Evolutionary conservation across 2,113 vertebrate genomes (phyloP), one percentile per base, ranked within the genome.

Genomic region (Tragelaphus scriptus): DNA sequence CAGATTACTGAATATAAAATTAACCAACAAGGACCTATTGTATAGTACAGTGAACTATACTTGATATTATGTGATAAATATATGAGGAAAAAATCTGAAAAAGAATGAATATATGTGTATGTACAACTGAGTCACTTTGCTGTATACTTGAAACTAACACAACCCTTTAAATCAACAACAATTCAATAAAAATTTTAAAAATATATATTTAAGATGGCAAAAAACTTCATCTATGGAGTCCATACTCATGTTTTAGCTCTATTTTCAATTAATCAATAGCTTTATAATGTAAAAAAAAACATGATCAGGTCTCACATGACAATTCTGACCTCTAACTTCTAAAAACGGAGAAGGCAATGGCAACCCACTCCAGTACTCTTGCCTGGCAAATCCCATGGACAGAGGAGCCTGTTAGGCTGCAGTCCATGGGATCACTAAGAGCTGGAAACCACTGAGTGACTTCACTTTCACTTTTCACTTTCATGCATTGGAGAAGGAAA

Each of bases 401-500:
- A 49, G 49, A 49, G 11, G 10, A 12, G 49, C 49, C 49, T 49
- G 49, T 10, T 49, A 11, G 47, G 49, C 49, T 49, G 49, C 49
- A 49, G 49, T 49, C 49, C 11, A 12, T 49, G 49, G 49, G 49
- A 11, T 49, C 49, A 2, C 49, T 49, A 49, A 49, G 49, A 49
- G 49, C 0, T 0, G 49, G 49, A 49, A 10, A 49, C 10, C 0
- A 49, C 49, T 49, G 49, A 49, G 10, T 2, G 49, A 49, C 2
- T 49, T 49, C 49, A 2, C 49, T 49, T 49, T 49, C 49, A 49
- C 10, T 49, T 49, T 49, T 49, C 49, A 49, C 49, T 49, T 49
- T 49, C 49, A 49, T 49, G 49, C 49, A 49, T 49, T 49, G 49
- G 49, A 49, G 49, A 49, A 49, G 10, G 49, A 49, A 49, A 49